Percentiles rank a stretch among this genome's conserved stretches.
Evolutionary conservation across 2,888 invertebrate genomes (phyloP).

Genomic region (Gastracanthus pulcherrimus): DNA sequence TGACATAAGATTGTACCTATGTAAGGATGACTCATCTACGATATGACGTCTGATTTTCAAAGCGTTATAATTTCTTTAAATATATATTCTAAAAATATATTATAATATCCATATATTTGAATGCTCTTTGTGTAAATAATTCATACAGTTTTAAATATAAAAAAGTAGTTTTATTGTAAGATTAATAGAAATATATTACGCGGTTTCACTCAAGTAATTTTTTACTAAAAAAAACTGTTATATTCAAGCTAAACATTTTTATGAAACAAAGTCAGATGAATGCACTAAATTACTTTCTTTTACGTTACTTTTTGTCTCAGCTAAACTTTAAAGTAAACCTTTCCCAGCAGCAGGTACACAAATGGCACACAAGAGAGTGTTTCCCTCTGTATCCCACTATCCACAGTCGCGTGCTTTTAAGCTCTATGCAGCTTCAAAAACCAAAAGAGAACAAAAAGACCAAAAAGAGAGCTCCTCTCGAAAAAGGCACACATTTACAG

Average conservation of each 20-base stretch:
- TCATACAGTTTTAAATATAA: too few species aligned
- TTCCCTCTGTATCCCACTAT: background rate
- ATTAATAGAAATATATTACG: background rate
- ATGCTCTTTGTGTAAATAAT: too few species aligned
- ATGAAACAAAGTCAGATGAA: too few species aligned
- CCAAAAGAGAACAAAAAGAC: background rate
- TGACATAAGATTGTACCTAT: too few species aligned
- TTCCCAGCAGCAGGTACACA: too few species aligned
- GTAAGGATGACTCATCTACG: too few species aligned
- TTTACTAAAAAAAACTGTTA: background rate
- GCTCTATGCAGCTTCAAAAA: background rate
- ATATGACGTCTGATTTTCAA: too few species aligned
- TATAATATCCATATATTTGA: too few species aligned
- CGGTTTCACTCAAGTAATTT: too few species aligned
- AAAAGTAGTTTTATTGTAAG: too few species aligned
- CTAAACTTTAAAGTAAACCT: constrained; percentile 1
- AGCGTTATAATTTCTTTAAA: too few species aligned
- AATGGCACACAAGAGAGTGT: constrained; percentile 12
- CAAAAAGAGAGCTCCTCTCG: background rate
- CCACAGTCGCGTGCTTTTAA: background rate
- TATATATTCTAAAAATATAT: too few species aligned
- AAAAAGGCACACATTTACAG: constrained; percentile 30
- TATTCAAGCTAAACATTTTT: background rate
- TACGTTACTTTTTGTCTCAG: background rate
- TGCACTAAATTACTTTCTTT: background rate